phyloP scores from a whole-genome alignment of 2,113 vertebrate genomes.

The Merops nubicus region DNA sequence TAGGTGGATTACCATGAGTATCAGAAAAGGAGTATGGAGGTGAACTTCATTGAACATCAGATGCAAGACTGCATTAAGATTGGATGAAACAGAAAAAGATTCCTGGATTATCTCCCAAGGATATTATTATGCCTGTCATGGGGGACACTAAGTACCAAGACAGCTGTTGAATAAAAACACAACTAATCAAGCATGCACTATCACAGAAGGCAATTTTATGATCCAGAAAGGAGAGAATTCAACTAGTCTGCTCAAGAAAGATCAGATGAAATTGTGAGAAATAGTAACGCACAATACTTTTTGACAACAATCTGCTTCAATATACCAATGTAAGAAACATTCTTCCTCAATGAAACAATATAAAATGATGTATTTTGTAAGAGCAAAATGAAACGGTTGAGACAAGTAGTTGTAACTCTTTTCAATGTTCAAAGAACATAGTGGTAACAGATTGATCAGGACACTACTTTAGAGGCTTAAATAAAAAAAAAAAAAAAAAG shows the following conservation, averaged over 20 bases:
- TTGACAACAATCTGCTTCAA: neutral
- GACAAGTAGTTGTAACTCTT: neutral
- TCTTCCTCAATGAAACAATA: neutral
- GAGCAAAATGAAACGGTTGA: neutral
- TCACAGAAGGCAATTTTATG: neutral
- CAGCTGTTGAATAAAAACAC: neutral
- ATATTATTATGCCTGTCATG: too few relatives aligned
- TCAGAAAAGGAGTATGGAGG: neutral
- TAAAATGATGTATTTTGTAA: neutral
- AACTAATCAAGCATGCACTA: neutral
- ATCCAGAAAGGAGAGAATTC: constrained; percentile 17
- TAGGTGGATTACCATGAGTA: neutral
- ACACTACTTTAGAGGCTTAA: neutral
- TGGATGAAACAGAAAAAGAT: neutral
- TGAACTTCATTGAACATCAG: neutral
- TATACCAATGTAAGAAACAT: neutral
- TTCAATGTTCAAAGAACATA: neutral
- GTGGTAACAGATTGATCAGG: neutral
- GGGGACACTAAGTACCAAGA: neutral
- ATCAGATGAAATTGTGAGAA: neutral
- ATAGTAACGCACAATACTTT: neutral
- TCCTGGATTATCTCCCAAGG: neutral
- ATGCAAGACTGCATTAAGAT: neutral
- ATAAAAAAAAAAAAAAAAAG: neutral
- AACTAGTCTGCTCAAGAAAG: neutral